Conservation (phyloP, 1,140 invertebrate genomes). For the Rhopalosiphum maidis region DNA sequence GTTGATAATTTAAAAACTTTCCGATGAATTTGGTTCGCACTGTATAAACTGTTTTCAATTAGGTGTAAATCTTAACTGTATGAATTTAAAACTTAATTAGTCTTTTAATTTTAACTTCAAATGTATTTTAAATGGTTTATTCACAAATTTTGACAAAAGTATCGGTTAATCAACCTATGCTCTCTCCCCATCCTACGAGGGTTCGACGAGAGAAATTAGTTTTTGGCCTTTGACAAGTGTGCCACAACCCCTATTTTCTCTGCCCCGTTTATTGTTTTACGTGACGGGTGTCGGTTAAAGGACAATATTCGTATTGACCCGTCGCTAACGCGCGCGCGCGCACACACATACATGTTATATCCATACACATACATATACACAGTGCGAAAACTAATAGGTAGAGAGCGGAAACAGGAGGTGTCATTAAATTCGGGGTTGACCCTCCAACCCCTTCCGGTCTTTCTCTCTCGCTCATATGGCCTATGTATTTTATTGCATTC, state of each 20-base stretch:
- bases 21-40: background rate
- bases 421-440: slow-evolving; percentile 56
- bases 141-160: background rate
- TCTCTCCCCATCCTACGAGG: background rate
- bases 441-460: background rate
- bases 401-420: slow-evolving; percentile 35
- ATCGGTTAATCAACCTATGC: background rate
- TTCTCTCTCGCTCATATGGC: background rate
- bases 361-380: background rate
- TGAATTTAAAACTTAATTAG: background rate
- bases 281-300: slow-evolving; percentile 55
- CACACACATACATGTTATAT: background rate
- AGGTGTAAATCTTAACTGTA: background rate
- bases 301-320: slow-evolving; percentile 56
- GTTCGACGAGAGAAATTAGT: background rate
- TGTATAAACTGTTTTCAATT: background rate
- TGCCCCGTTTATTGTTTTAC: slow-evolving; percentile 39
- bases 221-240: slow-evolving; percentile 1
- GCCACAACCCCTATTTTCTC: background rate
- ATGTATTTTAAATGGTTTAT: background rate
- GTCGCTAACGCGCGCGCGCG: background rate
- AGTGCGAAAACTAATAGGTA: background rate
- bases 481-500: slow-evolving; percentile 48
- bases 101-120: background rate
- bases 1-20: background rate